Conservation (phyloP, 2,797 vertebrate genomes). For the Buphagus erythrorhynchus region DNA sequence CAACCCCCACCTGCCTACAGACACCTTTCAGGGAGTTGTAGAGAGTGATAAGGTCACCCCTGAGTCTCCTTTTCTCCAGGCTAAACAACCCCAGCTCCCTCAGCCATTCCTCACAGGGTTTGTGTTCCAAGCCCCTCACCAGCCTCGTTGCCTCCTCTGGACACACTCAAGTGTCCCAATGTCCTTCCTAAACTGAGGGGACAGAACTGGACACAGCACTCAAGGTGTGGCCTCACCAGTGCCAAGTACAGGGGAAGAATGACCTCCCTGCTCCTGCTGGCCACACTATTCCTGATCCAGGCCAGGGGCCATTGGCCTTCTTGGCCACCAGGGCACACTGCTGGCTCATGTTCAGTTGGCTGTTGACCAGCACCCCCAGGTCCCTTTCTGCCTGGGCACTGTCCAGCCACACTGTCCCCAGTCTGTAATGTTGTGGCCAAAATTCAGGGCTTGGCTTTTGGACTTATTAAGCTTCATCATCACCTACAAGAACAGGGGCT, state of each 20-base stretch:
- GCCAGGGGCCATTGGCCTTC: not conserved
- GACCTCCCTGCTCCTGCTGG: not conserved
- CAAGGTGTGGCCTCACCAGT: too few relatives aligned
- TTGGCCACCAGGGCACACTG: not conserved
- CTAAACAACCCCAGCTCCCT: too few relatives aligned
- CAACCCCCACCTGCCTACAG: too few relatives aligned
- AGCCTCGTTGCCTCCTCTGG: too few relatives aligned
- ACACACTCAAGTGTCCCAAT: accelerated
- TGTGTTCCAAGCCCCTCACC: too few relatives aligned
- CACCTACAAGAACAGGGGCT: not conserved
- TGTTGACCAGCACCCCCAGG: not conserved
- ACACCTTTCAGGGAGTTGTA: too few relatives aligned
- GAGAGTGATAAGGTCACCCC: too few relatives aligned
- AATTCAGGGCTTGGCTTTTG: not conserved
- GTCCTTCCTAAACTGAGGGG: not conserved
- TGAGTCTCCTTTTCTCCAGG: too few relatives aligned
- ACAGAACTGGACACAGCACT: too few relatives aligned
- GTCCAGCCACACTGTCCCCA: not conserved
- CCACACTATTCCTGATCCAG: not conserved
- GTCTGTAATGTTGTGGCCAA: accelerated
- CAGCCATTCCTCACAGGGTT: too few relatives aligned
- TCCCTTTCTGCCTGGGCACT: not conserved
- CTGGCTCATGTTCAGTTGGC: not conserved
- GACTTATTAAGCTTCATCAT: too few relatives aligned
- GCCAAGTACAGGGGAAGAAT: not conserved